Evolutionary conservation across 2,113 vertebrate species (phyloP).

Genomic region (Hippocampus zosterae): DNA sequence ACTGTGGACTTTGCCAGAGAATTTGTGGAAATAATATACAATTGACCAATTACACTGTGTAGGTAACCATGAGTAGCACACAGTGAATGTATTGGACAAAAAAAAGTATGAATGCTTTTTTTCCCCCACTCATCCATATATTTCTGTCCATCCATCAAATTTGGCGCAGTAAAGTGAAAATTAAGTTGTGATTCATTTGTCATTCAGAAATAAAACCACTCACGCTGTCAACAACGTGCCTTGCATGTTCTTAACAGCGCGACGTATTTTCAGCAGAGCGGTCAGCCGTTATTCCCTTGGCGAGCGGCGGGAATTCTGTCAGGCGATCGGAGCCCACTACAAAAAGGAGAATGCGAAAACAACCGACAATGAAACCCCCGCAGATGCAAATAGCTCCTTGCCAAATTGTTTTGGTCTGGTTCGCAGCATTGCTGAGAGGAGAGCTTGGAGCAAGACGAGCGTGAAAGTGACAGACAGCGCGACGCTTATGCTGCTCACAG

Average conservation of each 20-base stretch:
- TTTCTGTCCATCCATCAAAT: background rate
- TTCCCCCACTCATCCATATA: background rate
- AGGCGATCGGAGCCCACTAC: conserved; percentile 53
- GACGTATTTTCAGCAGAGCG: conserved; percentile 36
- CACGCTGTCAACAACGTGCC: conserved; percentile 15
- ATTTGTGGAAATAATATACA: conserved; percentile 5
- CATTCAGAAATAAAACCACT: conserved; percentile 23
- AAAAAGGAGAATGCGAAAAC: conserved; percentile 53
- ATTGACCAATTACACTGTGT: background rate
- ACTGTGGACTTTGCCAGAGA: conserved; percentile 2
- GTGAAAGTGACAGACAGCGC: conserved; percentile 35
- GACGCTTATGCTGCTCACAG: conserved; percentile 21
- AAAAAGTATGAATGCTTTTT: background rate
- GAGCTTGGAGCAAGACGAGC: conserved; percentile 47
- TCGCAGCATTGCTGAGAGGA: conserved; percentile 39
- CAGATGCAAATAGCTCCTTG: conserved; percentile 56
- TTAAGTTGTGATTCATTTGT: background rate
- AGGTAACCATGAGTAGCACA: background rate
- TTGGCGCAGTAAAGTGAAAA: background rate
- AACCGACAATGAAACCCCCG: conserved; percentile 51
- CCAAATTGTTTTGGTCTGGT: conserved; percentile 62
- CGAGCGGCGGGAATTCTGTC: conserved; percentile 44
- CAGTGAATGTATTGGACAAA: background rate
- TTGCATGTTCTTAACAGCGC: conserved; percentile 24
- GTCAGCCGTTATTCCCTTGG: conserved; percentile 27